Conservation (phyloP, 2,888 invertebrate genomes). For the Sphecodes monilicornis region DNA sequence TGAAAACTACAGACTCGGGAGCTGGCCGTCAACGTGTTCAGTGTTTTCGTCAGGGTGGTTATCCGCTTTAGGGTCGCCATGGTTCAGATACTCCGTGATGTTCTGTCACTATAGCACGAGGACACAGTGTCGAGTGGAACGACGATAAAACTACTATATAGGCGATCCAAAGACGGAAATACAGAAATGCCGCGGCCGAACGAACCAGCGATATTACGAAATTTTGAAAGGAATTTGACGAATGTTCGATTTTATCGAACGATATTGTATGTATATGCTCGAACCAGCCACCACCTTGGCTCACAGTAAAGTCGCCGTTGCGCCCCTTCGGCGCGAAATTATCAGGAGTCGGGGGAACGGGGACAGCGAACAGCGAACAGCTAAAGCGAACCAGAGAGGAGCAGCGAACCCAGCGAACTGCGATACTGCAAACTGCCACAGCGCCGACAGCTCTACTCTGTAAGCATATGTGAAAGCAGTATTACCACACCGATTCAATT, state of each 20-base stretch:
- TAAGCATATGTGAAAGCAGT: constrained; percentile 25
- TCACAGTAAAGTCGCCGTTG: constrained; percentile 51
- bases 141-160: constrained; percentile 25
- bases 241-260: neutral
- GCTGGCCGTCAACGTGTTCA: constrained; percentile 68
- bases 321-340: constrained; percentile 44
- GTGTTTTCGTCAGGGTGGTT: constrained; percentile 73
- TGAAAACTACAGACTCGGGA: constrained; percentile 62
- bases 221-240: neutral
- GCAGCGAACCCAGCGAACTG: too few species aligned
- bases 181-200: neutral
- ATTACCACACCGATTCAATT: neutral
- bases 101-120: constrained; percentile 33
- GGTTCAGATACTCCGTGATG: constrained; percentile 39
- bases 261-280: constrained; percentile 18
- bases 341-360: neutral
- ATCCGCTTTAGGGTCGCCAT: constrained; percentile 80
- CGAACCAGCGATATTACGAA: neutral
- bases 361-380: constrained; percentile 15
- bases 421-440: too few species aligned
- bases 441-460: too few species aligned
- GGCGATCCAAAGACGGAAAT: neutral
- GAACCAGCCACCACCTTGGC: constrained; percentile 58
- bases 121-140: constrained; percentile 43
- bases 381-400: too few species aligned